These are phyloP conservation scores for Mesitornis unicolor DNA, from an alignment of 2,113 vertebrate genomes.

Conservation along the genomic window DNA sequence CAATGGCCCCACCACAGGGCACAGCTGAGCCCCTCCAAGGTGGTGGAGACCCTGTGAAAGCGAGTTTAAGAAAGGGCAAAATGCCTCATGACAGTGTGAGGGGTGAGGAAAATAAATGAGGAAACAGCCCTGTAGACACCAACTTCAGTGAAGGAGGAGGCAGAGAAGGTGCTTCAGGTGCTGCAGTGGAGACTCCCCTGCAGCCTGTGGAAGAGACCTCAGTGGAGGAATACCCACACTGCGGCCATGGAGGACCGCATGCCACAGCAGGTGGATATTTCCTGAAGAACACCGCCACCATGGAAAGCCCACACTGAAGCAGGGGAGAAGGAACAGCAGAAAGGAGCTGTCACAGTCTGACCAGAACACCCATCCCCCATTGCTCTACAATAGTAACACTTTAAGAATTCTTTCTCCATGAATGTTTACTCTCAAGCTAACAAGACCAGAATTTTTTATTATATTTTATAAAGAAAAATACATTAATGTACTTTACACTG, in stretches of 20 bases:
- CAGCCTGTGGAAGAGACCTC: fast-evolving
- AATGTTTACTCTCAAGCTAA: background rate
- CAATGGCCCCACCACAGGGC: background rate
- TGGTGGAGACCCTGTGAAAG: background rate
- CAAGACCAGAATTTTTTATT: background rate
- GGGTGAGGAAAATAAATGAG: background rate
- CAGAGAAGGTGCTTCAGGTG: background rate
- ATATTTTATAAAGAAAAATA: background rate
- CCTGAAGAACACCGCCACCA: fast-evolving
- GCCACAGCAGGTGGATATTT: background rate
- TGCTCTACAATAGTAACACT: background rate
- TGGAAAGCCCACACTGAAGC: background rate
- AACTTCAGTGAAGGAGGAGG: background rate
- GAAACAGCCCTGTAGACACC: background rate
- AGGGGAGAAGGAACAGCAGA: background rate
- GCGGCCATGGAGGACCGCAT: background rate
- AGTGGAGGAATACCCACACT: background rate
- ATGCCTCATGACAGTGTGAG: background rate
- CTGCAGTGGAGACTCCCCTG: background rate
- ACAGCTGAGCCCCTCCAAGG: background rate
- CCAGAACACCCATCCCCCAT: fast-evolving
- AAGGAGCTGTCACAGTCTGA: background rate
- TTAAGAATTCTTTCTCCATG: background rate
- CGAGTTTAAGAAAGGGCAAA: background rate
- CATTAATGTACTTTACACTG: background rate